phyloP scores from a whole-genome alignment of 2,888 invertebrate species.

The Agrypnus murinus region DNA sequence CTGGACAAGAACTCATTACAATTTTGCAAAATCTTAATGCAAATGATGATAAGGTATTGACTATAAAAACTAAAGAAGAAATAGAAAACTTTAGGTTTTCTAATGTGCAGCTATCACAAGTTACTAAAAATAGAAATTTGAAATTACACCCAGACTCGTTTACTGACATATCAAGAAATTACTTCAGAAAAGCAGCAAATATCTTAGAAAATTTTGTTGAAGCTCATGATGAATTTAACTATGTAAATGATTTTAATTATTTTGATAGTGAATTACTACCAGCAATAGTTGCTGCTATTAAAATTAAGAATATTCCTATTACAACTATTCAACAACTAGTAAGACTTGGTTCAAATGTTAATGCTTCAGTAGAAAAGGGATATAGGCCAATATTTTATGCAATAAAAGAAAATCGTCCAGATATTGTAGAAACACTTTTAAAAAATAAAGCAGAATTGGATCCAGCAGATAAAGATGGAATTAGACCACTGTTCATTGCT shows the following conservation, averaged over 20 bases:
- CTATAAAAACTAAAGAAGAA: slow-evolving; percentile 1
- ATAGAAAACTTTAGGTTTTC: slow-evolving; percentile 29
- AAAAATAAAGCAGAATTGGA: slow-evolving; percentile 33
- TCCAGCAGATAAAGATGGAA: slow-evolving; percentile 37
- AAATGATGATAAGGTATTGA: background rate
- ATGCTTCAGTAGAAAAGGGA: slow-evolving; percentile 28
- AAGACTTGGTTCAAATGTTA: slow-evolving; percentile 29
- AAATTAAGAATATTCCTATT: slow-evolving; percentile 22
- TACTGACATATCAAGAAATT: slow-evolving; percentile 4
- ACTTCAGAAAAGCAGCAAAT: background rate
- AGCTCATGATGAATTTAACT: slow-evolving; percentile 42
- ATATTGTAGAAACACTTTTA: slow-evolving; percentile 36
- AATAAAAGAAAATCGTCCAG: slow-evolving; percentile 29
- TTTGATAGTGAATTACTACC: slow-evolving; percentile 3
- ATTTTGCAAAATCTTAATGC: slow-evolving; percentile 25
- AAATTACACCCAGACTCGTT: slow-evolving; percentile 33
- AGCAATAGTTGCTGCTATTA: slow-evolving; percentile 27
- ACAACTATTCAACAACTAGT: slow-evolving; percentile 32
- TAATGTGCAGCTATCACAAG: slow-evolving; percentile 2
- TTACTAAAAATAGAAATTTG: background rate
- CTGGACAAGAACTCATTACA: slow-evolving; percentile 24
- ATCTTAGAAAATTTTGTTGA: slow-evolving; percentile 20
- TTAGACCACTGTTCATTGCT: slow-evolving; percentile 29
- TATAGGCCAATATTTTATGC: slow-evolving; percentile 30
- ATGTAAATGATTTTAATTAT: slow-evolving; percentile 30